Evolutionary conservation across 2,797 vertebrate species (phyloP).

Genomic region (Sparidentex hasta): DNA sequence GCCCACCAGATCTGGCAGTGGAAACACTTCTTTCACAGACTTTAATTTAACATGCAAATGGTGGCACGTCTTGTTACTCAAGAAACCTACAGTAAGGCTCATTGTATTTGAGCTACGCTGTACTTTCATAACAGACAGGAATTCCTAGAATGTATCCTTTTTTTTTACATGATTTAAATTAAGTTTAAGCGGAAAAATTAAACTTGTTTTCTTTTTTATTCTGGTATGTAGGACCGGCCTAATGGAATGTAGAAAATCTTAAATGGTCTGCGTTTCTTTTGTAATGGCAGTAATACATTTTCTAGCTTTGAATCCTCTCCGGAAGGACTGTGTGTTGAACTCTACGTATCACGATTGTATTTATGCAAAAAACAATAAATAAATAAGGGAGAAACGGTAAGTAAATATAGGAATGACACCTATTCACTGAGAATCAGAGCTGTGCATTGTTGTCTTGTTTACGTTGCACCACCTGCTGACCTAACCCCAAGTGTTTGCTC

Average conservation of each 20-base stretch:
- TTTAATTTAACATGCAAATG: constrained; percentile 73
- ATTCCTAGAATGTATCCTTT: not conserved
- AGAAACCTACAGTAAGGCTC: constrained; percentile 51
- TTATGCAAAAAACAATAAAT: constrained; percentile 2
- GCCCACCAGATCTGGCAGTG: constrained; percentile 49
- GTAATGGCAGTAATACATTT: not conserved
- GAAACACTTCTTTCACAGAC: constrained; percentile 61
- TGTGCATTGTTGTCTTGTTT: constrained; percentile 52
- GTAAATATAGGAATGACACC: constrained; percentile 54
- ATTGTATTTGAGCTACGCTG: constrained; percentile 28
- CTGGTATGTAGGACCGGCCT: not conserved
- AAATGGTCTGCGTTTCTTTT: not conserved
- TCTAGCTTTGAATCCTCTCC: constrained; percentile 23
- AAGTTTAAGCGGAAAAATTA: not conserved
- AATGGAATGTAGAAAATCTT: not conserved
- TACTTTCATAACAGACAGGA: not conserved
- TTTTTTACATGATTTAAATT: not conserved
- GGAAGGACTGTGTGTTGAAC: constrained; percentile 27
- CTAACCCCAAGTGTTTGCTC: constrained; percentile 62
- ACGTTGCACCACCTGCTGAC: constrained; percentile 63
- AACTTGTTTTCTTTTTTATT: not conserved
- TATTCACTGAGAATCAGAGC: constrained; percentile 41
- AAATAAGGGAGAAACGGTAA: constrained; percentile 13
- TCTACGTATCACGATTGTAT: not conserved
- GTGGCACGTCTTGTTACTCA: constrained; percentile 46